A percentile compares a stretch with the other conserved stretches of the same genome.
Conservation (phyloP, 2,888 invertebrate species). For the Stenurella melanura region DNA sequence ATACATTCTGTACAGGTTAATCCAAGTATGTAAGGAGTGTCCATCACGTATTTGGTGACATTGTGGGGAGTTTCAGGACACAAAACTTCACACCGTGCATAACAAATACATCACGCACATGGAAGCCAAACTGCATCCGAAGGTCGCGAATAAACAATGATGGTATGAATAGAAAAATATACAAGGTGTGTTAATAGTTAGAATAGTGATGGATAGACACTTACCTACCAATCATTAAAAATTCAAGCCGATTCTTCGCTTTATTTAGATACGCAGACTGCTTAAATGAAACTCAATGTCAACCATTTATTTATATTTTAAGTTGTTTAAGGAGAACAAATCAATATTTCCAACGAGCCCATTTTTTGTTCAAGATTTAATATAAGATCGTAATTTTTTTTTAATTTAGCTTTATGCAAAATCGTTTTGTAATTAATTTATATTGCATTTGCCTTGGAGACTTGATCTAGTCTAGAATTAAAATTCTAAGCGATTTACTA, state of each 20-base stretch:
- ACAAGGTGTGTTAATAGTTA: constrained; percentile 7
- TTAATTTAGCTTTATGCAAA: neutral
- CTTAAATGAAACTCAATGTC: neutral
- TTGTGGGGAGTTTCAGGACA: constrained; percentile 72
- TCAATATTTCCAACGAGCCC: neutral
- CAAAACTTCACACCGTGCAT: constrained; percentile 68
- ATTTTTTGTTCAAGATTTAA: neutral
- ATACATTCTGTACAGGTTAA: constrained; percentile 63
- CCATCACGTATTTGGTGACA: constrained; percentile 73
- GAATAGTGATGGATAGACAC: constrained; percentile 5
- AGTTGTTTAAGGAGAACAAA: neutral
- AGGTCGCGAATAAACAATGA: constrained; percentile 58
- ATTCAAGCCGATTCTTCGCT: constrained; percentile 22
- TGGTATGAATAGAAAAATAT: constrained; percentile 32
- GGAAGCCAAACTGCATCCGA: constrained; percentile 63
- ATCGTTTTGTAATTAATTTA: neutral
- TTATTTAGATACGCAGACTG: constrained; percentile 22
- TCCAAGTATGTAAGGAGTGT: constrained; percentile 71
- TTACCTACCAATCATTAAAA: neutral
- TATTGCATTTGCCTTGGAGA: neutral
- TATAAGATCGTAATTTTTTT: neutral
- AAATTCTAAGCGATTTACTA: neutral
- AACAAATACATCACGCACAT: constrained; percentile 68
- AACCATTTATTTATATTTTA: neutral
- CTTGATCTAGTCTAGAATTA: neutral